Evolutionary conservation across 2,797 vertebrate species (phyloP).

Genomic region (Sebastes wilsoni): DNA sequence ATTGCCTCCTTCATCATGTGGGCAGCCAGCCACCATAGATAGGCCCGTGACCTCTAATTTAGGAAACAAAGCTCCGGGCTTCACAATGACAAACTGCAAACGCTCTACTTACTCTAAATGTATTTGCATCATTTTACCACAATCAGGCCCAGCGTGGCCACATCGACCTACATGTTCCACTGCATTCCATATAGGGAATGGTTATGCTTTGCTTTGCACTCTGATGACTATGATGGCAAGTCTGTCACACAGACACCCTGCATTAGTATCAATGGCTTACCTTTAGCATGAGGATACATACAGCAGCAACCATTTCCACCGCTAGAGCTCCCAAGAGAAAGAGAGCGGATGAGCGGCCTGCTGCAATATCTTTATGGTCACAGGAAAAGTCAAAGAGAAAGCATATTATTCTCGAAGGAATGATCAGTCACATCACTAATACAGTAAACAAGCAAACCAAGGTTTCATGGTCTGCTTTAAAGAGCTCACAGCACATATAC

Average conservation of each 20-base stretch:
- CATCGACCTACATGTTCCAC: background rate
- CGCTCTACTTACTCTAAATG: conserved; percentile 16
- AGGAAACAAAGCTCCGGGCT: conserved; percentile 46
- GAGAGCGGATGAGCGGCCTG: background rate
- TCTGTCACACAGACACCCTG: background rate
- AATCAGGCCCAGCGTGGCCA: background rate
- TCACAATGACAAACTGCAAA: conserved; percentile 26
- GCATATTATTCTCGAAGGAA: conserved; percentile 11
- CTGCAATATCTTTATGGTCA: conserved; percentile 25
- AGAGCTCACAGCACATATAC: background rate
- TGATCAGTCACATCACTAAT: conserved; percentile 12
- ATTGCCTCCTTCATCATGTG: conserved; percentile 51
- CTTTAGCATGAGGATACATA: conserved; percentile 9
- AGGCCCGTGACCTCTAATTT: conserved; percentile 45
- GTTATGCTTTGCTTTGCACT: background rate
- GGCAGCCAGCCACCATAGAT: conserved; percentile 27
- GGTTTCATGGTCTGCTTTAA: conserved; percentile 14
- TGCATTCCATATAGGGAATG: background rate
- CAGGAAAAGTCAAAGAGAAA: conserved; percentile 6
- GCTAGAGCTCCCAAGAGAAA: background rate
- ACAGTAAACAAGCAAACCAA: conserved; percentile 23
- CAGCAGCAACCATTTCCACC: background rate
- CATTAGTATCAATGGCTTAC: background rate
- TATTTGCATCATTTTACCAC: conserved; percentile 4
- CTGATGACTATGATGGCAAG: background rate